Evolutionary conservation across 2,113 vertebrate genomes (phyloP), one percentile per base, ranked within the genome.

Genomic region (Nesoenas mayeri): DNA sequence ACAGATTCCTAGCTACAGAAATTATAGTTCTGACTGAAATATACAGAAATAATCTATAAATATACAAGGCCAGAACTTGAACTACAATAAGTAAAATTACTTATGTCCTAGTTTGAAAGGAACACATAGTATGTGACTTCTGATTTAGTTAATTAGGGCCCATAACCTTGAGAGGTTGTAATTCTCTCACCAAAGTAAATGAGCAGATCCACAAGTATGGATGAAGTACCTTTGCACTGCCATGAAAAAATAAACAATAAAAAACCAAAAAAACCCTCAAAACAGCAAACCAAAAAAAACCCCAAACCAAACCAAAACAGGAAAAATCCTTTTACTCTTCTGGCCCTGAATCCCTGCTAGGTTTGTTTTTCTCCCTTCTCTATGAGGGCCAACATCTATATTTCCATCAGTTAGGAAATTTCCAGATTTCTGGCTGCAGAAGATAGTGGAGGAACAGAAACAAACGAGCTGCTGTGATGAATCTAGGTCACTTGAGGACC

Each of bases 261-360:
- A 44, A 44, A 44, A 44, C 16, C 16, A 29, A 36, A n/a, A 67
- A 67, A 64, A 12, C 4, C 40, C 40, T 16, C 47, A 34, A 85
- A 17, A 15, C 1, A 44, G 16, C 44, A 44, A 44, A 44, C 17
- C 44, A 44, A 44, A 44, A 44, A 44, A 44, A 44, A 44, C 6
- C 17, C 44, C 44, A 44, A 44, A 18, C 17, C 44, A 44, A 44
- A 44, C 16, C 44, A 44, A 44, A 44, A 18, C 4, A 25, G 5
- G 8, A 47, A n/a, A 54, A 84, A 42, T 2, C 0, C 1, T 34
- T 69, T 51, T 7, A 5, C 79, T n/a, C 3, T 74, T 50, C 61
- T 56, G 4, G 5, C 6, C 5, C 29, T 75, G 32, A 85, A 85
- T 36, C 32, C 4, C 3, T 48, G 3, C 2, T 25, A 69, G 9